Evolutionary conservation across 2,888 invertebrate species (phyloP).

Genomic region (Tenthredo notha): DNA sequence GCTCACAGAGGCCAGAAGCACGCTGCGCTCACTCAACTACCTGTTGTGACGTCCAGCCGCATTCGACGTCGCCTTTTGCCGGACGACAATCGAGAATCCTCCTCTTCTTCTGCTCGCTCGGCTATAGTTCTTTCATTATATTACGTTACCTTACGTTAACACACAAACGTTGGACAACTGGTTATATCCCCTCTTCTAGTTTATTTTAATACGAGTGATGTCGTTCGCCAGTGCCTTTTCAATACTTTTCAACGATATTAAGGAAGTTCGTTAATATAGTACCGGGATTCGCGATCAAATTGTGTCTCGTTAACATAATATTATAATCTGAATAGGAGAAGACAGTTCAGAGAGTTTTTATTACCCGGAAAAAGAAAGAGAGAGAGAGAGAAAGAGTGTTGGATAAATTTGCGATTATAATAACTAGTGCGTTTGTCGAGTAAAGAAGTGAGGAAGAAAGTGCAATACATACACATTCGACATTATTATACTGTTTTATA

Average conservation of each 20-base stretch:
- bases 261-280: neutral
- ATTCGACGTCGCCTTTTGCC: slow-evolving; percentile 59
- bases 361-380: neutral
- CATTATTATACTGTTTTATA: neutral
- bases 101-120: neutral
- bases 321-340: neutral
- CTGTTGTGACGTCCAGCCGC: slow-evolving; percentile 73
- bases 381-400: neutral
- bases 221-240: slow-evolving; percentile 3
- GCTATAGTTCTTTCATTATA: slow-evolving; percentile 15
- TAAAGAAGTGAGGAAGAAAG: slow-evolving; percentile 37
- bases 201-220: neutral
- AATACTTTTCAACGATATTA: neutral
- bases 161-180: neutral
- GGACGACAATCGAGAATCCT: slow-evolving; percentile 50
- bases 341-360: neutral
- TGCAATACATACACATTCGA: slow-evolving; percentile 31
- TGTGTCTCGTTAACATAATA: neutral
- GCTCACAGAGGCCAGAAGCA: slow-evolving; percentile 66
- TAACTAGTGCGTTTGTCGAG: neutral
- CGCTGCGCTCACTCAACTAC: slow-evolving; percentile 73
- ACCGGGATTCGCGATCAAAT: neutral
- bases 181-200: neutral
- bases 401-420: neutral
- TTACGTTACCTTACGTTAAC: slow-evolving; percentile 3